phyloP scores from a whole-genome alignment of 2,113 vertebrate genomes.

The Montifringilla adamsi region DNA sequence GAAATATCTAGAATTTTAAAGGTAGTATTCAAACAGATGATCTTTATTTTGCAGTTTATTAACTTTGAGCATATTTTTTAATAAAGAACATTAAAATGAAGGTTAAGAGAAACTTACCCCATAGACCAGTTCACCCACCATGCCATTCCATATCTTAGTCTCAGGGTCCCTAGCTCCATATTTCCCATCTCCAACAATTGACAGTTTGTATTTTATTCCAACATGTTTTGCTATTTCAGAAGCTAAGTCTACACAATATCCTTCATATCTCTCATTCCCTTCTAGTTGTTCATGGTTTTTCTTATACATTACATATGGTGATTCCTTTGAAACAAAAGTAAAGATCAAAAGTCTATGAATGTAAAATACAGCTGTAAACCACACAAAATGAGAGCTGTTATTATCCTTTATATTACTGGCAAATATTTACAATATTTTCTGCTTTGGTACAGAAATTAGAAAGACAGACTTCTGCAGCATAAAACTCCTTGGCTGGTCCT shows the following conservation, averaged over 20 bases:
- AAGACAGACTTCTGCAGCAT: background rate
- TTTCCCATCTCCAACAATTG: constrained; percentile 97
- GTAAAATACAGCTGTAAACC: constrained; percentile 79
- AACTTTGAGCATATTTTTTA: constrained; percentile 15
- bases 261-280: constrained; percentile 99
- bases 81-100: constrained; percentile 61
- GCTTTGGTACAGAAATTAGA: constrained; percentile 21
- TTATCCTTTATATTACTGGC: constrained; percentile 15
- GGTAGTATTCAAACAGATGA: constrained; percentile 16
- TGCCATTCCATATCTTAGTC: constrained; percentile 99
- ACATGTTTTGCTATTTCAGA: constrained; percentile 99
- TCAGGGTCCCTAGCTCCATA: constrained; percentile 98
- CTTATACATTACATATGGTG: constrained; percentile 99
- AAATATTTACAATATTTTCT: constrained; percentile 22
- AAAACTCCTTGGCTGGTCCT: background rate
- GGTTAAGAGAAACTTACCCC: constrained; percentile 88
- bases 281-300: constrained; percentile 98
- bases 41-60: constrained; percentile 59
- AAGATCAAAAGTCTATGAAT: constrained; percentile 70
- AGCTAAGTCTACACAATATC: constrained; percentile 99
- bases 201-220: constrained; percentile 99
- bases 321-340: constrained; percentile 90
- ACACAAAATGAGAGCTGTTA: constrained; percentile 38
- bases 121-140: constrained; percentile 99
- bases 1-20: constrained; percentile 50